Conservation (phyloP, 30 jellyfish, hydroid and myxozoan species). For the Hydractinia symbiolongicarpus region DNA sequence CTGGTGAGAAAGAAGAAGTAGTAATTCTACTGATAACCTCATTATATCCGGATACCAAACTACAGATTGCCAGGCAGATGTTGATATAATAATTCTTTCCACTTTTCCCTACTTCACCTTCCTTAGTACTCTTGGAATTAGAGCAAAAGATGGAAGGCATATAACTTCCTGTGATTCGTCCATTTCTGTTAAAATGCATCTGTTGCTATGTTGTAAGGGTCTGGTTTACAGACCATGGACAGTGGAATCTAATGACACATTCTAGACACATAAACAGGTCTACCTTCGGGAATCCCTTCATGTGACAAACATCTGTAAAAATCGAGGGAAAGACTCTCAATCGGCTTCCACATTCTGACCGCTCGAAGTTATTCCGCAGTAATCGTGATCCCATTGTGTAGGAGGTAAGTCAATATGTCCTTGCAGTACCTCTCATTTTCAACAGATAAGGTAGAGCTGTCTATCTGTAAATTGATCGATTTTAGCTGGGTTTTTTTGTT, state of each 20-base stretch:
- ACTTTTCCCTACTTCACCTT: background rate
- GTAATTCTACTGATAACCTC: background rate
- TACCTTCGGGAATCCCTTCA: conserved; percentile 13
- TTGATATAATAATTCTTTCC: background rate
- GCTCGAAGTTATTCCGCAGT: conserved; percentile 34
- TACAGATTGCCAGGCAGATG: conserved; percentile 19
- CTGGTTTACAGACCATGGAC: background rate
- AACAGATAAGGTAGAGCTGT: conserved; percentile 16
- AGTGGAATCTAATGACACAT: background rate
- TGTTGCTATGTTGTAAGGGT: conserved; percentile 1
- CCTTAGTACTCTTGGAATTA: no score
- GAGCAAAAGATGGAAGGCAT: background rate
- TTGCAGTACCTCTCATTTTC: conserved; percentile 3
- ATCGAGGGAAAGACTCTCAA: conserved; percentile 12
- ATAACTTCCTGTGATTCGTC: background rate
- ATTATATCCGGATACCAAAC: conserved; percentile 1
- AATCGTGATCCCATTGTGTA: conserved; percentile 38
- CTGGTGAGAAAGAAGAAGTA: background rate
- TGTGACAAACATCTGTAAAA: conserved; percentile 18
- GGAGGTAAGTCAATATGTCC: conserved; percentile 23
- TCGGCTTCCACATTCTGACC: conserved; percentile 29
- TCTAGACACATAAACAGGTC: conserved; percentile 35
- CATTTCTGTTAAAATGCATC: background rate
- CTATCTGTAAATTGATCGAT: conserved; percentile 11
- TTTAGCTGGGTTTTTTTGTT: background rate